A percentile compares a stretch with the other conserved stretches of the same genome.
phyloP scores from a whole-genome alignment of 2,888 invertebrate genomes.

The Oxystoma pomonae region DNA sequence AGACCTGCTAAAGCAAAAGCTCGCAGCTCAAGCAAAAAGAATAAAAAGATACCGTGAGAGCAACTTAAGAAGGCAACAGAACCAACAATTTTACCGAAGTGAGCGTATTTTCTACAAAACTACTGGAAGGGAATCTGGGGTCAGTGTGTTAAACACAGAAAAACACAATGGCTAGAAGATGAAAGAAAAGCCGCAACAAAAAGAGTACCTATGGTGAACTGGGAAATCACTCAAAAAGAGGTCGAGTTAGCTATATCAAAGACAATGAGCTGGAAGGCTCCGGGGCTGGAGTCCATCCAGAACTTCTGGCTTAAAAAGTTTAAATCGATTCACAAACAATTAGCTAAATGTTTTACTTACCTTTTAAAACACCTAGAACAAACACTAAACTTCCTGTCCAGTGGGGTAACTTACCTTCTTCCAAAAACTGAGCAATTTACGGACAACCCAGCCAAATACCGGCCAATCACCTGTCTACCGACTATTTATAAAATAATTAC shows the following conservation, averaged over 20 bases:
- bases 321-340: neutral
- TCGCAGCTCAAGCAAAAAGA: neutral
- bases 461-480: slow-evolving; percentile 2
- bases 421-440: neutral
- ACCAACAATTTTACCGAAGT: neutral
- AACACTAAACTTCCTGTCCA: neutral
- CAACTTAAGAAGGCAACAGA: neutral
- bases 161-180: neutral
- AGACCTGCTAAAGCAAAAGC: slow-evolving; percentile 1
- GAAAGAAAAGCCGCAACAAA: neutral
- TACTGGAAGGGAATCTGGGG: too few relatives aligned
- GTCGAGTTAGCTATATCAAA: neutral
- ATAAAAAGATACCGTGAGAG: slow-evolving; percentile 1
- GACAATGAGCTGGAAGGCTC: slow-evolving; percentile 2
- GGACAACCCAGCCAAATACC: slow-evolving; percentile 1
- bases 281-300: neutral
- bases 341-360: neutral
- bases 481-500: slow-evolving; percentile 1
- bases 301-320: slow-evolving; percentile 4
- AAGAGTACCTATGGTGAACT: neutral
- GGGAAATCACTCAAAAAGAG: neutral
- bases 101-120: neutral
- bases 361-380: neutral
- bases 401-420: slow-evolving; percentile 1
- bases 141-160: too few relatives aligned